Evolutionary conservation across 2,797 vertebrate species (phyloP), one percentile per base, ranked within the genome.

Genomic region (Sylvilagus floridanus): DNA sequence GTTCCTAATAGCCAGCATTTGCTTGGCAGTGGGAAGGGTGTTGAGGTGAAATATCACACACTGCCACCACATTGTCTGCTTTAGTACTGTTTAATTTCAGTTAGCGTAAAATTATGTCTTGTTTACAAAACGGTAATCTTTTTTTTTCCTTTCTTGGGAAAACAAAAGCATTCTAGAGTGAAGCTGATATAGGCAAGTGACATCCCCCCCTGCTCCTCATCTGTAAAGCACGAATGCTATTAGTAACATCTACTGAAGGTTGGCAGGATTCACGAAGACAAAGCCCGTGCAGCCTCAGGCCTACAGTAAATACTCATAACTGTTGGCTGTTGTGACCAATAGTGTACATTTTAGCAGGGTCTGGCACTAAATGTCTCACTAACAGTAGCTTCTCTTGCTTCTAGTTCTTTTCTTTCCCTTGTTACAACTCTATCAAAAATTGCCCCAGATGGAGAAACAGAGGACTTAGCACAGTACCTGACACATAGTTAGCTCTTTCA

Each of bases 31-130:
- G 6, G 2, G 24, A 54, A 4, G 26, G 28, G 1, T 42, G 10
- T 19, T 28, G 3, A 83, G 10, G 52, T 79, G 13, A 93, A 86
- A 57, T 76, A 14, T 11, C 19, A 30, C 11, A n/a, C n/a, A n/a
- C 50, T 77, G 96, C 88, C 28, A 21, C 72, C 88, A 82, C 60
- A 0, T 62, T 84, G 24, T 68, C 10, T 30, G 72, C 94, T 22
- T 10, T 93, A 17, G 14, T 75, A 54, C 65, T 57, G 54, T 35
- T 91, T 94, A 21, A 76, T 81, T 92, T 92, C 83, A 52, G 35
- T 73, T 54, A 42, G 50, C 30, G 22, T 82, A 84, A 89, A 65
- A 82, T 42, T 5, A 35, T 47, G 24, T 79, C 52, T 83, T 72
- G 32, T 62, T 89, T 84, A 35, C 8, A 73, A 92, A 94, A 35